Percentiles rank a stretch among this genome's conserved stretches.
Evolutionary conservation across 2,113 vertebrate genomes (phyloP).

Genomic region (Fulica atra): DNA sequence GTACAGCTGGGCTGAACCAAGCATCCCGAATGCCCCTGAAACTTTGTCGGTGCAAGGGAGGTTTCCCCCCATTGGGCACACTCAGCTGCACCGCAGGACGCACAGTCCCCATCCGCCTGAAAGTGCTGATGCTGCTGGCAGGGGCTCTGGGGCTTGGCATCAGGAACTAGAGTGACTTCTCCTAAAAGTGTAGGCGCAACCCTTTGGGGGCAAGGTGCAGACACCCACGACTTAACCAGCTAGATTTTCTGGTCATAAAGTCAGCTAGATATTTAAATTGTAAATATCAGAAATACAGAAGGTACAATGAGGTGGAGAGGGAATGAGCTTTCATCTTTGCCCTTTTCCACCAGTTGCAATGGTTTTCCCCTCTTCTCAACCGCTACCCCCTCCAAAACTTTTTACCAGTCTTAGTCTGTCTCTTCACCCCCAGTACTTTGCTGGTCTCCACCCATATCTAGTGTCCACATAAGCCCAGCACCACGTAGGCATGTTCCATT

Average conservation of each 20-base stretch:
- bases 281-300: neutral
- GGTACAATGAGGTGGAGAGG: rapidly evolving
- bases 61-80: neutral
- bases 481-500: neutral
- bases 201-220: neutral
- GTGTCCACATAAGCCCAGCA: neutral
- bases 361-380: neutral
- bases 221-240: neutral
- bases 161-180: neutral
- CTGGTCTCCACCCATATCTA: slow-evolving; percentile 3
- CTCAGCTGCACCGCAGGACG: rapidly evolving
- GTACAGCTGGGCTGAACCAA: neutral
- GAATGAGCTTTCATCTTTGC: neutral
- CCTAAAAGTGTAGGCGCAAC: neutral
- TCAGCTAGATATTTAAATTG: neutral
- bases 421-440: neutral
- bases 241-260: neutral
- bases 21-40: neutral
- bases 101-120: neutral
- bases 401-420: neutral
- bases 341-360: neutral
- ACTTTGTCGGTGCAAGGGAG: neutral
- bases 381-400: neutral
- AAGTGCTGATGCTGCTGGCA: neutral
- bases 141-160: neutral